Evolutionary conservation across 2,888 invertebrate genomes (phyloP).

Genomic region (Megamerina dolium): DNA sequence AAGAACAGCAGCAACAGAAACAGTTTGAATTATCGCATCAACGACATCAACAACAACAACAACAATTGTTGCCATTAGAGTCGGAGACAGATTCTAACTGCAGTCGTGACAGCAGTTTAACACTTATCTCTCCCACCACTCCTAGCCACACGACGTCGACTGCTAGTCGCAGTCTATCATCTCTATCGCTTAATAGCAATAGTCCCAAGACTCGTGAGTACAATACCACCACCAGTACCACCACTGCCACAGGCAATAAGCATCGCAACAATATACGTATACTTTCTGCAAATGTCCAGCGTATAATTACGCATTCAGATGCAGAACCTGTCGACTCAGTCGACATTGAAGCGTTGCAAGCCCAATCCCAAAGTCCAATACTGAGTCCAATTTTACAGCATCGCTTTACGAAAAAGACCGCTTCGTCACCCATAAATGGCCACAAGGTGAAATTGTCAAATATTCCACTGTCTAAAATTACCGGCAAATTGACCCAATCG

Average conservation of each 20-base stretch:
- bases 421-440: slow-evolving; percentile 5
- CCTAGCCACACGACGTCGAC: background rate
- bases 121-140: no score
- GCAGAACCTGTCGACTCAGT: slow-evolving; percentile 41
- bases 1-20: slow-evolving; percentile 4
- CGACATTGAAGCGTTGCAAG: slow-evolving; percentile 39
- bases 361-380: slow-evolving; percentile 22
- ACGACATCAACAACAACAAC: slow-evolving; percentile 2
- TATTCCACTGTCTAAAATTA: slow-evolving; percentile 44
- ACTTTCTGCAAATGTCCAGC: slow-evolving; percentile 53
- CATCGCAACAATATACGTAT: slow-evolving; percentile 42
- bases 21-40: slow-evolving; percentile 3
- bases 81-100: background rate
- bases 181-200: slow-evolving; percentile 13
- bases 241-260: slow-evolving; percentile 21
- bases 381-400: slow-evolving; percentile 26
- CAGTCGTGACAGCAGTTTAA: no score
- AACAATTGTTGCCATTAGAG: background rate
- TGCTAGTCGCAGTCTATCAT: slow-evolving; percentile 4
- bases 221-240: slow-evolving; percentile 26
- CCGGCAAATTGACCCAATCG: slow-evolving; percentile 44
- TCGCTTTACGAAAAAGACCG: slow-evolving; percentile 29
- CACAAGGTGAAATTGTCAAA: slow-evolving; percentile 38
- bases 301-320: slow-evolving; percentile 54
- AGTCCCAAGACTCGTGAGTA: slow-evolving; percentile 19